These are phyloP conservation scores for Balanococcus diminutus DNA, from an alignment of 2,888 invertebrate species.

Conservation along the genomic window DNA sequence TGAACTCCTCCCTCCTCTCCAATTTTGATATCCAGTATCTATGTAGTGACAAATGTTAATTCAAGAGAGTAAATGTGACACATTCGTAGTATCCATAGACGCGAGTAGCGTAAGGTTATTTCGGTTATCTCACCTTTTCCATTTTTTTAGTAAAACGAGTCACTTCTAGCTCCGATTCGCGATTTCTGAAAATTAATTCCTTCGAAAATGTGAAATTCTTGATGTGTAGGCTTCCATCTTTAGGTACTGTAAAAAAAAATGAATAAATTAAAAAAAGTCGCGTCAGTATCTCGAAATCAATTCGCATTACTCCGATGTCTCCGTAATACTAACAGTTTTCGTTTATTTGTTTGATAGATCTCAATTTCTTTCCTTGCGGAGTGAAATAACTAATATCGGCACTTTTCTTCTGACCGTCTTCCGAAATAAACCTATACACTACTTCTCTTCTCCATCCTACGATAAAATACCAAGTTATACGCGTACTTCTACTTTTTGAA, in stretches of 20 bases:
- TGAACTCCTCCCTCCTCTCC: too few species aligned
- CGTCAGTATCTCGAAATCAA: too few species aligned
- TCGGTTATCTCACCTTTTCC: background rate
- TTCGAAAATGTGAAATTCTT: constrained; percentile 42
- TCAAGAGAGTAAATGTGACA: too few species aligned
- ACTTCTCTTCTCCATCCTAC: constrained; percentile 47
- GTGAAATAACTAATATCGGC: constrained; percentile 47
- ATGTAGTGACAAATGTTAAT: too few species aligned
- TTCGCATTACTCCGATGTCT: too few species aligned
- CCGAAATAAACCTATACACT: constrained; percentile 22
- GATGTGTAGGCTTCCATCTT: background rate
- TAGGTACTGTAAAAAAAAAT: constrained; percentile 18
- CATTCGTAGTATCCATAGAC: too few species aligned
- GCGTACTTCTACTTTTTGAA: too few species aligned
- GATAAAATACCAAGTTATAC: background rate
- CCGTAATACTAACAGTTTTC: constrained; percentile 15
- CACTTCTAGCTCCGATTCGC: constrained; percentile 42
- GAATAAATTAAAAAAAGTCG: too few species aligned
- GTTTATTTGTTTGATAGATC: constrained; percentile 19
- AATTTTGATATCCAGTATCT: too few species aligned
- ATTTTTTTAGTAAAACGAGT: constrained; percentile 8
- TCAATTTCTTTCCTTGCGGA: constrained; percentile 42
- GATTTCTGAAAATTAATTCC: constrained; percentile 21
- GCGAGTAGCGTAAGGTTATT: too few species aligned
- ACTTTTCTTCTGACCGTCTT: constrained; percentile 34